Base-by-base conservation (phyloP, 2,888 invertebrate genomes). In the Protonemura montana region DNA sequence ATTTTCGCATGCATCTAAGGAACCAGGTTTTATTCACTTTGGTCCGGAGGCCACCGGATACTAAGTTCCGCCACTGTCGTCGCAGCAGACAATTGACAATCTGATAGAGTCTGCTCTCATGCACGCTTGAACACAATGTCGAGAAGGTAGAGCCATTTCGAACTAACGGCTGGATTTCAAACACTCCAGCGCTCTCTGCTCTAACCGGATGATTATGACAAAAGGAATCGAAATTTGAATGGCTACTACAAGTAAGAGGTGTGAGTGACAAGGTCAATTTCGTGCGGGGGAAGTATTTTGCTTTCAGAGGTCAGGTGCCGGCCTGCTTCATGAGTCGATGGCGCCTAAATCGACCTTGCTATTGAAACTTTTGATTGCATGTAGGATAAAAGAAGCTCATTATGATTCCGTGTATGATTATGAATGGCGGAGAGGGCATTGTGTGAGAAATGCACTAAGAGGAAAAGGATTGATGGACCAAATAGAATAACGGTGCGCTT, bases 171-270 rank as follows among this genome's bases (percentile, higher is more conserved):
- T 59, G 13, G 59, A 59, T 59, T 59, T 59, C 21, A 21, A 59
- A 10, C 59, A 13, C 13, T 10, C 7, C 2, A 2, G 3, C 59
- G 59, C 21, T 59, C 13, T 10, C 21, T 7, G 59, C 59, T 35
- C 3, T 59, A n/a, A 59, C 59, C 59, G 59, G 59, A 59, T 59
- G 59, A 59, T 21, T 21, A 21, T 59, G 59, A 59, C 59, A 59
- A 59, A 59, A 59, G 59, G 59, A 59, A 59, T 59, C 59, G 59
- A 59, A 59, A 21, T 59, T 59, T 59, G 59, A 59, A 59, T 59
- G 21, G 59, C 59, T 16, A 59, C 59, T 59, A 21, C 21, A 59
- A 21, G 59, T 2, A 59, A 59, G n/a, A 59, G 13, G 59, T 13
- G 59, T 59, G 21, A 59, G 59, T 59, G 59, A 21, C 59, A 59